A percentile compares a stretch with the other conserved stretches of the same genome.
phyloP scores from a whole-genome alignment of 2,113 vertebrate species.

The Urocynchramus pylzowi region DNA sequence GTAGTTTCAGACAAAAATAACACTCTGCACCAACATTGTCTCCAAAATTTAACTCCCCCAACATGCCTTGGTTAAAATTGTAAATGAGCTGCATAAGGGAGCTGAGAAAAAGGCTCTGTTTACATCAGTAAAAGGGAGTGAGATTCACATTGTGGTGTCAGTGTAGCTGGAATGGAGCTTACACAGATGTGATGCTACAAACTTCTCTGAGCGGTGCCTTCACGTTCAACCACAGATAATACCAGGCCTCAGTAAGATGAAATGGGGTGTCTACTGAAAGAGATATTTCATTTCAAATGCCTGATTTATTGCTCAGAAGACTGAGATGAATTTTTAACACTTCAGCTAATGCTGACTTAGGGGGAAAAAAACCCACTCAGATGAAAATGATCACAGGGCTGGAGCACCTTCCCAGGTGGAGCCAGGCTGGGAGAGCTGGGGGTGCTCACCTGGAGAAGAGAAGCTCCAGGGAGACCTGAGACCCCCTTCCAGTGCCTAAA shows the following conservation, averaged over 20 bases:
- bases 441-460: not conserved
- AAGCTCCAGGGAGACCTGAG: not conserved
- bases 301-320: not conserved
- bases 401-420: not conserved
- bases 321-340: not conserved
- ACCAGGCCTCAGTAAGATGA: not conserved
- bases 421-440: not conserved
- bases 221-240: not conserved
- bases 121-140: not conserved
- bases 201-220: fast-evolving
- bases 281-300: not conserved
- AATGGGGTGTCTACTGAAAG: not conserved
- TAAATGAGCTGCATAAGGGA: not conserved
- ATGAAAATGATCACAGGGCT: not conserved
- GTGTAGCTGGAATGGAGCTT: not conserved
- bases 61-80: not conserved
- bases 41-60: not conserved
- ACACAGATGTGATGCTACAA: not conserved
- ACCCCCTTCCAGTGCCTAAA: not conserved
- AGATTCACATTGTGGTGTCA: not conserved
- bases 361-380: not conserved
- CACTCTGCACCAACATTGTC: not conserved
- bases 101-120: not conserved
- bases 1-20: not conserved
- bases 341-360: not conserved